A percentile compares a stretch with the other conserved stretches of the same genome.
Evolutionary conservation across 2,888 invertebrate species (phyloP).

Genomic region (Argyresthia goedartella): DNA sequence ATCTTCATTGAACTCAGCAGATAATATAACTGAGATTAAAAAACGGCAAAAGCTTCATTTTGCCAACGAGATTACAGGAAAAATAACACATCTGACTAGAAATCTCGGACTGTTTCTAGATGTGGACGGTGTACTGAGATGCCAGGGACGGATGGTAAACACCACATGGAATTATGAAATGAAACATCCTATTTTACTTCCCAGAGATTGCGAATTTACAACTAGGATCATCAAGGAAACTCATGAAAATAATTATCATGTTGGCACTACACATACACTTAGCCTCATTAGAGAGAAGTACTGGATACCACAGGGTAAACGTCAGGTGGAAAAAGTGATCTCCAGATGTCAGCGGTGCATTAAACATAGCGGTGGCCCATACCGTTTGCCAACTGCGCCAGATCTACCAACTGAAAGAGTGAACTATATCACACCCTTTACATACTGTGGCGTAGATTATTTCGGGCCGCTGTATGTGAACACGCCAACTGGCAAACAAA

Average conservation of each 20-base stretch:
- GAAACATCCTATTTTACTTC: slow-evolving; percentile 8
- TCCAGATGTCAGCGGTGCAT: slow-evolving; percentile 6
- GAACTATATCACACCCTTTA: slow-evolving; percentile 5
- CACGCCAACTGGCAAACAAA: background rate
- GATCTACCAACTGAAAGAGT: slow-evolving; percentile 9
- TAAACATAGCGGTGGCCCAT: slow-evolving; percentile 11
- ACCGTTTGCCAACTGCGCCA: slow-evolving; percentile 8
- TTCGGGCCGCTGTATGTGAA: slow-evolving; percentile 3
- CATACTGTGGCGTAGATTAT: slow-evolving; percentile 7
- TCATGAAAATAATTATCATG: slow-evolving; percentile 9
- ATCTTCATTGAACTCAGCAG: background rate
- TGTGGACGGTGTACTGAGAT: slow-evolving; percentile 4
- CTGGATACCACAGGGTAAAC: slow-evolving; percentile 1
- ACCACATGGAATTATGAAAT: slow-evolving; percentile 5
- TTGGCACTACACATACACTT: slow-evolving; percentile 7
- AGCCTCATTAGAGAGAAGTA: background rate
- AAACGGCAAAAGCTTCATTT: slow-evolving; percentile 1
- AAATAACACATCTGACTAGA: background rate
- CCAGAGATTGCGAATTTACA: slow-evolving; percentile 5
- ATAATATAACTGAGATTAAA: background rate
- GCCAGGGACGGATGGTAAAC: slow-evolving; percentile 3
- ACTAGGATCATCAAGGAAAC: background rate
- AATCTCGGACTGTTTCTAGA: slow-evolving; percentile 4
- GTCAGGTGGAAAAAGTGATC: slow-evolving; percentile 5
- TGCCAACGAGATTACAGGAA: slow-evolving; percentile 1